These are phyloP conservation scores for Lobophora halterata DNA, from an alignment of 2,888 invertebrate species.

Conservation along the genomic window DNA sequence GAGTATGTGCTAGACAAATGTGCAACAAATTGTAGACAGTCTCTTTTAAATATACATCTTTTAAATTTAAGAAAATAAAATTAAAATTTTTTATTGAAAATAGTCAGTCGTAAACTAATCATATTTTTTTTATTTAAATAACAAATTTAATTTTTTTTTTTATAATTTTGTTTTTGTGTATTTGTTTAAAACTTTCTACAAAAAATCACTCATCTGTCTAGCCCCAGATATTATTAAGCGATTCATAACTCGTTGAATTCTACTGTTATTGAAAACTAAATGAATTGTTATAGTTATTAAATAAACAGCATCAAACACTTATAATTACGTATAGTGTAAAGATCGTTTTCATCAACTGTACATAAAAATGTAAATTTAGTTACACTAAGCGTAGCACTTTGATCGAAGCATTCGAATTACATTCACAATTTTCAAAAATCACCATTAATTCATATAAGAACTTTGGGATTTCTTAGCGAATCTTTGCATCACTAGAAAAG, in stretches of 20 bases:
- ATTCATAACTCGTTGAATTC: neutral
- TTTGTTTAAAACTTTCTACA: conserved; percentile 11
- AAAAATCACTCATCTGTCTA: conserved; percentile 18
- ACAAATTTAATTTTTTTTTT: neutral
- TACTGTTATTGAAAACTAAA: conserved; percentile 14
- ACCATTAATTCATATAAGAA: conserved; percentile 53
- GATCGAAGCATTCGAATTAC: conserved; percentile 43
- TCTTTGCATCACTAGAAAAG: conserved; percentile 18
- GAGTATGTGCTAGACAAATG: conserved; percentile 12
- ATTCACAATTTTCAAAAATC: conserved; percentile 43
- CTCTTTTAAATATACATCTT: conserved; percentile 14
- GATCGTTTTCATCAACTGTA: conserved; percentile 28
- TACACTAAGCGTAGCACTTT: conserved; percentile 37
- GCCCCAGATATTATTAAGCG: neutral
- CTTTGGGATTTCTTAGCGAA: conserved; percentile 48
- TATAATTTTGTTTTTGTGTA: neutral
- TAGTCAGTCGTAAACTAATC: too few species aligned
- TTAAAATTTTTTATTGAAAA: too few species aligned
- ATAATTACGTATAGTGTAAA: conserved; percentile 32
- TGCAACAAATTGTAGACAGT: conserved; percentile 12
- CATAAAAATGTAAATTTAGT: conserved; percentile 32
- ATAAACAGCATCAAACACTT: conserved; percentile 19
- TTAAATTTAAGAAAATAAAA: too few species aligned
- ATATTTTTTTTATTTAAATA: too few species aligned
- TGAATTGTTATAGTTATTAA: conserved; percentile 14